phyloP scores from a whole-genome alignment of 37 sponge, comb jelly and placozoan species.

The Halichondria panicea region DNA sequence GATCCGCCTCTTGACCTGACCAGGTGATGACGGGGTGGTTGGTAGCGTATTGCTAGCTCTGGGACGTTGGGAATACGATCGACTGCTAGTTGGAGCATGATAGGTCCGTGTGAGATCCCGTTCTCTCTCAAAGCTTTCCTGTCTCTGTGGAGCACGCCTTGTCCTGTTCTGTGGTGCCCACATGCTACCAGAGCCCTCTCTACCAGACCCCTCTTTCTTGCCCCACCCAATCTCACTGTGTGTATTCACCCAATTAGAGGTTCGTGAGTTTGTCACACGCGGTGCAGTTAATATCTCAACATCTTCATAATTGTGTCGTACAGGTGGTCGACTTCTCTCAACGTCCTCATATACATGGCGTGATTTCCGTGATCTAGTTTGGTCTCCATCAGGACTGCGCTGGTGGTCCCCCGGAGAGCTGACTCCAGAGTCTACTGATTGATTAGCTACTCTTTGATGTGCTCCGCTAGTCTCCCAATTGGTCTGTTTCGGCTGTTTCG shows the following conservation, averaged over 20 bases:
- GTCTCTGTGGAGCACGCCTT: background rate
- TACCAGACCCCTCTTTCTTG: background rate
- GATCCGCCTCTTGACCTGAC: background rate
- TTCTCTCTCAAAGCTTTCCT: background rate
- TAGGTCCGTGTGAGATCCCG: too few species aligned
- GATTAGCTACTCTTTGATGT: background rate
- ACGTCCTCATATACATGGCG: too few species aligned
- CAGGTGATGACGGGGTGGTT: background rate
- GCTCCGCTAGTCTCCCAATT: background rate
- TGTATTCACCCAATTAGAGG: conserved; percentile 13
- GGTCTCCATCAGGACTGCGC: too few species aligned
- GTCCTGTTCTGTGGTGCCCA: conserved; percentile 25
- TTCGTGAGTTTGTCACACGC: conserved; percentile 1
- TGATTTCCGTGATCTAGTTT: too few species aligned
- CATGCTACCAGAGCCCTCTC: conserved; percentile 26
- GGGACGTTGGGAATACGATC: too few species aligned
- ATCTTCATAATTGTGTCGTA: conserved; percentile 20
- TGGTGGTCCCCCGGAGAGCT: too few species aligned
- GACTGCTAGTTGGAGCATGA: background rate
- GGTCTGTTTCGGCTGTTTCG: conserved; percentile 2
- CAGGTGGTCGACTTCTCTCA: too few species aligned
- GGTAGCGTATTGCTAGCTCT: too few species aligned
- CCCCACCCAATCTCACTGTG: conserved; percentile 38
- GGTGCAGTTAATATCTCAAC: background rate
- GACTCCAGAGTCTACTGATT: background rate